Evolutionary conservation across 2,797 vertebrate species (phyloP).

Genomic region (Anomalospiza imberbis): DNA sequence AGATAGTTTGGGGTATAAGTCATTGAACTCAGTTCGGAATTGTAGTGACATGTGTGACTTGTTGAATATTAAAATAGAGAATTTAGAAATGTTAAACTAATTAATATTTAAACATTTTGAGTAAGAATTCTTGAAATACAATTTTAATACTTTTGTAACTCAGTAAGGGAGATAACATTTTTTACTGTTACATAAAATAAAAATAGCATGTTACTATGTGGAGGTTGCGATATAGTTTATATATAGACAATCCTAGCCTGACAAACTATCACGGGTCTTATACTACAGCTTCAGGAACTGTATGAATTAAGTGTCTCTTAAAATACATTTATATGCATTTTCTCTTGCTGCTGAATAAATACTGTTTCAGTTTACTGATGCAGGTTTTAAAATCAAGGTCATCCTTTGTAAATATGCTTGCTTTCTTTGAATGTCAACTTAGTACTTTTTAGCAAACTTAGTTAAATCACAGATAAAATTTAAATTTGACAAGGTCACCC

Average conservation of each 20-base stretch:
- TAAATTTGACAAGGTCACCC: not conserved
- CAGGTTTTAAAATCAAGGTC: not conserved
- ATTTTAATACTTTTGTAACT: not conserved
- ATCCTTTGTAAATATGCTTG: not conserved
- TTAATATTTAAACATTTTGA: not conserved
- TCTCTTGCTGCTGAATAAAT: not conserved
- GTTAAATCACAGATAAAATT: not conserved
- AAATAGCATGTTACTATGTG: slow-evolving; percentile 70
- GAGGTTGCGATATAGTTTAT: slow-evolving; percentile 66
- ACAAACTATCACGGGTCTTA: slow-evolving; percentile 40
- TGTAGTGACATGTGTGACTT: not conserved
- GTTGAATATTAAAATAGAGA: not conserved
- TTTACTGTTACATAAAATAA: slow-evolving; percentile 64
- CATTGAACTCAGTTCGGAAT: not conserved
- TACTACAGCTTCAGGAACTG: slow-evolving; percentile 15
- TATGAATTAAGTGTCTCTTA: not conserved
- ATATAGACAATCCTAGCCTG: slow-evolving; percentile 62
- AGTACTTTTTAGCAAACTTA: not conserved
- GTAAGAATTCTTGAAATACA: not conserved
- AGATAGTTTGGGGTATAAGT: not conserved
- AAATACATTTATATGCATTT: not conserved
- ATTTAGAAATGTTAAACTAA: not conserved
- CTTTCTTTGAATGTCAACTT: not conserved
- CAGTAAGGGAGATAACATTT: slow-evolving; percentile 43
- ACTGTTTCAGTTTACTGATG: not conserved